Conservation (phyloP, 2,797 vertebrate species). For the Phoxinus dragarum region DNA sequence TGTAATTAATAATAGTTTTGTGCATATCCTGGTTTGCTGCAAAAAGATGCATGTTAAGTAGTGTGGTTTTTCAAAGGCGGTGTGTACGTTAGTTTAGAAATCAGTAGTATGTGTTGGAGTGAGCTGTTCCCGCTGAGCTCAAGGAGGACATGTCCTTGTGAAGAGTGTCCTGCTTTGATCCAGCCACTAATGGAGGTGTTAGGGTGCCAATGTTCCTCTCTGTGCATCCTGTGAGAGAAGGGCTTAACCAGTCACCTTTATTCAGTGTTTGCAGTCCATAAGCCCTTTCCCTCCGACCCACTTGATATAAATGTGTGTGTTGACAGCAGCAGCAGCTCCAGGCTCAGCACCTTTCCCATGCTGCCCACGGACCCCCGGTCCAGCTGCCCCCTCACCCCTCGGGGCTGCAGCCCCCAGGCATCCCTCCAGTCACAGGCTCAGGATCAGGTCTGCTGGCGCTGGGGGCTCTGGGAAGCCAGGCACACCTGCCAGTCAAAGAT, state of each 20-base stretch:
- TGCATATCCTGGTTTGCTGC: not conserved
- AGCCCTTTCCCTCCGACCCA: constrained; percentile 56
- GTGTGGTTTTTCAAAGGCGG: not conserved
- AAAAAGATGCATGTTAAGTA: constrained; percentile 2
- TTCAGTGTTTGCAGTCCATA: constrained; percentile 19
- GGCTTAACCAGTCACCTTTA: constrained; percentile 30
- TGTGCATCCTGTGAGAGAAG: not conserved
- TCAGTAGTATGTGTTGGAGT: constrained; percentile 7
- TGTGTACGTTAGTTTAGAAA: not conserved
- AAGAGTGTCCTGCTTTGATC: constrained; percentile 39
- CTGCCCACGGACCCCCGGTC: constrained; percentile 90
- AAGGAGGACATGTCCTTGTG: constrained; percentile 30
- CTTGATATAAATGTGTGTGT: constrained; percentile 59
- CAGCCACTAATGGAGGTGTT: constrained; percentile 49
- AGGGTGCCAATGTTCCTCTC: constrained; percentile 29
- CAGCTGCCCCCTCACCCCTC: constrained; percentile 93
- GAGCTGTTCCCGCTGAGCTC: constrained; percentile 15
- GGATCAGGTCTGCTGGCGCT: constrained; percentile 90
- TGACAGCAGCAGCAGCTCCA: constrained; percentile 97
- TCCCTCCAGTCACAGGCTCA: constrained; percentile 85
- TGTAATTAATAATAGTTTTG: not conserved
- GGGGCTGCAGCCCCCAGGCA: constrained; percentile 88
- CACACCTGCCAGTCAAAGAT: constrained; percentile 92
- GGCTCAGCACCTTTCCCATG: constrained; percentile 95
- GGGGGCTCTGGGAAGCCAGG: constrained; percentile 91